Evolutionary conservation across 2,113 vertebrate species (phyloP).

Genomic region (Thamnaconus septentrionalis): DNA sequence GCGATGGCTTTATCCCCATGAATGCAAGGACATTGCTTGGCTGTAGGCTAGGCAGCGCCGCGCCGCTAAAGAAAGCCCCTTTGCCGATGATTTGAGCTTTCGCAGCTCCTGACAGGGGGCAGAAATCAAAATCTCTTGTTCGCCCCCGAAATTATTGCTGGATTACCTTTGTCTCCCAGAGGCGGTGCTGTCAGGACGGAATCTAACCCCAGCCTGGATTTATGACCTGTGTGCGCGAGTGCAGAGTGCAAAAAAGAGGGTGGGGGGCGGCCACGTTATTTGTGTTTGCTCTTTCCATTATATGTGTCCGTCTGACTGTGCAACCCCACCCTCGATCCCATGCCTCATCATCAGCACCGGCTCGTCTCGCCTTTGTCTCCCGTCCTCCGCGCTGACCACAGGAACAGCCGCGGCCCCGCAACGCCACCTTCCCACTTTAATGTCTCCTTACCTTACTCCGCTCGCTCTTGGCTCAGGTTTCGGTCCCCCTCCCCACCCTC

Average conservation of each 20-base stretch:
- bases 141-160: slow-evolving; percentile 54
- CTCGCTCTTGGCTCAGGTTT: slow-evolving; percentile 57
- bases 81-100: not conserved
- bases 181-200: slow-evolving; percentile 37
- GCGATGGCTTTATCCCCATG: slow-evolving; percentile 52
- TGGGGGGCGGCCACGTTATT: not conserved
- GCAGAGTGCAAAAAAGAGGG: not conserved
- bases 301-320: not conserved
- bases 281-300: slow-evolving; percentile 22
- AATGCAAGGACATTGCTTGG: slow-evolving; percentile 56
- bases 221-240: slow-evolving; percentile 12
- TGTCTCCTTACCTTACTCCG: slow-evolving; percentile 56
- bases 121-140: slow-evolving; percentile 59
- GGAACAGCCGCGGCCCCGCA: slow-evolving; percentile 18
- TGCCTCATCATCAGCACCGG: slow-evolving; percentile 15
- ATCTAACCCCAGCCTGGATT: slow-evolving; percentile 29
- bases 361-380: slow-evolving; percentile 56
- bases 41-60: slow-evolving; percentile 18
- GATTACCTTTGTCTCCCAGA: slow-evolving; percentile 57
- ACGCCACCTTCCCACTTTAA: slow-evolving; percentile 59
- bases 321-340: not conserved
- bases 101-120: too few species aligned
- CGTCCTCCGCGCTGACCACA: slow-evolving; percentile 52
- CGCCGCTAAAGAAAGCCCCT: slow-evolving; percentile 3
- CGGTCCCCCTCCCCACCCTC: slow-evolving; percentile 27